Evolutionary conservation across 2,797 vertebrate genomes (phyloP), one percentile per base, ranked within the genome.

Genomic region (Saxicola maurus): DNA sequence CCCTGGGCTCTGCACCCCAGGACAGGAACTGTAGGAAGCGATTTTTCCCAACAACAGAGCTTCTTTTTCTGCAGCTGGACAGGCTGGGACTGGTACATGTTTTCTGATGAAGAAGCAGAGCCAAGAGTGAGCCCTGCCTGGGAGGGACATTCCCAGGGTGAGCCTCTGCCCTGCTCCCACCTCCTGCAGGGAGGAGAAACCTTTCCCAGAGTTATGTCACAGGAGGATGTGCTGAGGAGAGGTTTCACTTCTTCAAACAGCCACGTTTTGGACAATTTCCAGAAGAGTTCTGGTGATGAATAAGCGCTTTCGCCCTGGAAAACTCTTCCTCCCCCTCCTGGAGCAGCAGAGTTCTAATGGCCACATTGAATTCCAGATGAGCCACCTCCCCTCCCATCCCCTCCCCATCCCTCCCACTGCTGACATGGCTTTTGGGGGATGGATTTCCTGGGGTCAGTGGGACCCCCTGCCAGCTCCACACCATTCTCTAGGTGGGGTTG

Each of bases 261-360:
- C 20, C 0, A 2, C 3, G 1, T 21, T 87, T 28, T 92, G 93
- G 86, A 87, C 12, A 33, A 30, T 59, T 74, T 89, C 86, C 88
- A 91, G 21, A 33, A 17, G 80, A 89, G 55, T 78, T 86, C 80
- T 89, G 82, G 23, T 87, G 90, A 90, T 86, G 91, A 94, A 81
- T 94, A 92, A 94, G 83, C 88, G 57, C 17, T 93, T 92, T 62
- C 27, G 5, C 77, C 55, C 60, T 83, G 83, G 82, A 83, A 83
- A 86, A 72, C 66, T 75, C 90, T 74, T 87, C 87, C 69, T 87
- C 38, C 59, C 21, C 51, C 76, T 87, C 65, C 52, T 75, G 51
- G 20, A 56, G 31, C 66, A 77, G 38, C 3, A 1, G 13, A 52
- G 27, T 9, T n/a, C 40, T 23, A 21, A 56, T 40, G 82, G 33